phyloP scores from a whole-genome alignment of 2,797 vertebrate genomes.

The Pogonophryne albipinna region DNA sequence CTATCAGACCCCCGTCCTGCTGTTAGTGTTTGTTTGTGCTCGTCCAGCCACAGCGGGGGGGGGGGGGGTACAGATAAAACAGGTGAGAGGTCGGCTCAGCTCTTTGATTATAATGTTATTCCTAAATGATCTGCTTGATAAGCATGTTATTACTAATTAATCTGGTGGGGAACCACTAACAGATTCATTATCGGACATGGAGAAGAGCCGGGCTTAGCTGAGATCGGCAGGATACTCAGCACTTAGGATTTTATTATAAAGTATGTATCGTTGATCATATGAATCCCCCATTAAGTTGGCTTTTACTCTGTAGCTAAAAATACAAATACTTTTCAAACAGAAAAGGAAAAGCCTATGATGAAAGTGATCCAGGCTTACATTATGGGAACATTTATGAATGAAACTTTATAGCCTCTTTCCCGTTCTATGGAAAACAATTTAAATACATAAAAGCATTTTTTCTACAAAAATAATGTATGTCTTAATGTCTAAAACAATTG shows the following conservation, averaged over 20 bases:
- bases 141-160: conserved; percentile 75
- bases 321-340: neutral
- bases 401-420: neutral
- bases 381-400: neutral
- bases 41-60: conserved; percentile 60
- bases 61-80: conserved; percentile 60
- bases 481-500: neutral
- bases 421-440: neutral
- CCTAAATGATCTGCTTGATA: conserved; percentile 75
- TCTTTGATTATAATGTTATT: conserved; percentile 75
- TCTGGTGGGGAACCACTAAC: conserved; percentile 43
- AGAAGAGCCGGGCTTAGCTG: neutral
- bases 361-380: neutral
- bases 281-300: neutral
- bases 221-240: neutral
- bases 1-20: conserved; percentile 71
- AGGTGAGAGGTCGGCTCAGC: conserved; percentile 58
- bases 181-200: conserved; percentile 25
- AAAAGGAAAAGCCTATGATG: neutral
- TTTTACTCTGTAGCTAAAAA: neutral
- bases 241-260: neutral
- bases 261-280: neutral
- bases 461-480: neutral
- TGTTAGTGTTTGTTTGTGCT: conserved; percentile 68
- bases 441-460: neutral